Evolutionary conservation across 1,140 invertebrate species (phyloP), one percentile per base, ranked within the genome.

Genomic region (Calosoma granatense): DNA sequence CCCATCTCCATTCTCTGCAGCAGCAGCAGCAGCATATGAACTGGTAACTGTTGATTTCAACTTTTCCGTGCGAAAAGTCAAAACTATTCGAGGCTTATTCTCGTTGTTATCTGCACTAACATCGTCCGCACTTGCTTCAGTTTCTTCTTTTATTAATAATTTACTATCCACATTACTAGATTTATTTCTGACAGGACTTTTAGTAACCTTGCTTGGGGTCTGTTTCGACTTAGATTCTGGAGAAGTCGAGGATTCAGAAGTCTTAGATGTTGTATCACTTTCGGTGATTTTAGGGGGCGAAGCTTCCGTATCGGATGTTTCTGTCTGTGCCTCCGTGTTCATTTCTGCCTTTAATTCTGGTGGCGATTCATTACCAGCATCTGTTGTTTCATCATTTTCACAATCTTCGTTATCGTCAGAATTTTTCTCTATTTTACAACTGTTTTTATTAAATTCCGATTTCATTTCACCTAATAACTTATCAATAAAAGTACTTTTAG

Each of bases 31-130:
- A 11, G 9, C 41, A 47, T 47, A 47, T 11, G 6, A 11, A 47
- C 15, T 47, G 4, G 41, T 11, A 47, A 47, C 41, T 12, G 17
- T 47, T 17, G 41, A 9, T 47, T 47, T 47, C 6, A 70, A 69
- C 59, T 76, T 76, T 55, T 76, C 75, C 11, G 75, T 75, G 2
- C 74, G 69, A 60, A 76, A 73, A 1, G 74, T 76, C 15, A 76
- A 61, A 2, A 76, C 74, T 47, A 76, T 76, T 9, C 75, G 68
- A 1, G 75, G 75, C 56, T 75, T 76, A n/a, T 51, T 39, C 41
- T 47, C 41, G 17, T 17, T 47, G 17, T 17, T 17, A 47, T 47
- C 41, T 12, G 6, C 41, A 30, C 14, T 30, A 30, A 30, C 4
- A 30, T 30, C 26, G 14, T 30, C n/a, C n/a, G n/a, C n/a, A 36